These are phyloP conservation scores for Eospalax fontanierii DNA, from an alignment of 2,797 vertebrate species.

Conservation along the genomic window DNA sequence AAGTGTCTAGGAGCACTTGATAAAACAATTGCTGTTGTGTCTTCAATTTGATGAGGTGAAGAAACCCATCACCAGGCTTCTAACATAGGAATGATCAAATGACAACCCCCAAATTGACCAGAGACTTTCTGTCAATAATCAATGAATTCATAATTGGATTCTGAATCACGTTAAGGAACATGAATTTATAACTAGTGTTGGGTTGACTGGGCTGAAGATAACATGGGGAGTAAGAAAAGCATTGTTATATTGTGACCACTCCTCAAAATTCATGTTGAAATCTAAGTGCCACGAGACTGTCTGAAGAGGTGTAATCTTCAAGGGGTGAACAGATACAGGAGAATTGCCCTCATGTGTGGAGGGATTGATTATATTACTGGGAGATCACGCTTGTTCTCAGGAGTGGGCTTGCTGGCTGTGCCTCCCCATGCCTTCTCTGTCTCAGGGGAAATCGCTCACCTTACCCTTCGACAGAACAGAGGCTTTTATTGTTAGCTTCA, in stretches of 20 bases:
- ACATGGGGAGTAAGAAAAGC: not conserved
- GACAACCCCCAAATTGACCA: not conserved
- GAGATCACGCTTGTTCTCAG: not conserved
- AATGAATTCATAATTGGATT: not conserved
- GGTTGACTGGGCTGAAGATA: not conserved
- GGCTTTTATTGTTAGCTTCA: not conserved
- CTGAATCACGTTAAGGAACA: conserved; percentile 41
- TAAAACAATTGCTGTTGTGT: not conserved
- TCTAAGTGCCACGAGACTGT: not conserved
- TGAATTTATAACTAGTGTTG: not conserved
- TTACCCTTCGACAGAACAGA: not conserved
- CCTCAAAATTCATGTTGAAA: not conserved
- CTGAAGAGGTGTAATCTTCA: not conserved
- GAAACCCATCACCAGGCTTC: not conserved
- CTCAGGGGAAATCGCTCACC: not conserved
- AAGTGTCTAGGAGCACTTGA: not conserved
- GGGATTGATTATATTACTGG: no score
- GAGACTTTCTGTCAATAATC: not conserved
- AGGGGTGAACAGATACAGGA: not conserved
- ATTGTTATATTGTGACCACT: not conserved
- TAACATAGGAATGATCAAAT: not conserved
- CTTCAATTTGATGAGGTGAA: not conserved
- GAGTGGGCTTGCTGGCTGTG: no score
- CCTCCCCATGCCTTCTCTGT: not conserved
- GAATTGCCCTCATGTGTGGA: not conserved